These are phyloP conservation scores for Emys orbicularis DNA, from an alignment of 2,797 vertebrate species.

Conservation along the genomic window DNA sequence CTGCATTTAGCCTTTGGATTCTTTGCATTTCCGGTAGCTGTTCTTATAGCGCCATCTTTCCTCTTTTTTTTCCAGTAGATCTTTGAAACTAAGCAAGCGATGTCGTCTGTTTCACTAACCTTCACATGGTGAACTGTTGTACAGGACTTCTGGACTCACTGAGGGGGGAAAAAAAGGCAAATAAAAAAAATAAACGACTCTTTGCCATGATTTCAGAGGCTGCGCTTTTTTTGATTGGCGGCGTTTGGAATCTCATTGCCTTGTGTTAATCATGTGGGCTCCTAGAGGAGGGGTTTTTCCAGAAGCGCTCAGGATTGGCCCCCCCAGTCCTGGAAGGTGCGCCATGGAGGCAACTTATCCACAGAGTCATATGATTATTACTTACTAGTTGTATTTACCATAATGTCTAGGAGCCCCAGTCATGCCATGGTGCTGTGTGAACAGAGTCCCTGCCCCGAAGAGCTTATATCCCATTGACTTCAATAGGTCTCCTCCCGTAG, in stretches of 20 bases:
- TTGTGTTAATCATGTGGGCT: rapidly evolving
- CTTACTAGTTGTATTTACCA: background rate
- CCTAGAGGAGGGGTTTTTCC: background rate
- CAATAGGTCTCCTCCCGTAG: background rate
- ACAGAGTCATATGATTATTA: background rate
- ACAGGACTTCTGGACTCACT: conserved; percentile 32
- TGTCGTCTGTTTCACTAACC: background rate
- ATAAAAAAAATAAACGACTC: conserved; percentile 51
- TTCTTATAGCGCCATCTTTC: background rate
- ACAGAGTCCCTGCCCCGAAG: background rate
- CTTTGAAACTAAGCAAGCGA: background rate
- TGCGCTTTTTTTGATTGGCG: background rate
- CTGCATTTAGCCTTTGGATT: background rate
- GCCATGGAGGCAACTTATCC: background rate
- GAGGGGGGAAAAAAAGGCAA: background rate
- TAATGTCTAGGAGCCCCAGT: background rate
- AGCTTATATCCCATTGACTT: background rate
- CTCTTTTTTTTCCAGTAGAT: background rate
- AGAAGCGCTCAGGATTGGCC: background rate
- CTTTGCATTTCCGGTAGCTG: background rate
- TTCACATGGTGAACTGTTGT: conserved; percentile 50
- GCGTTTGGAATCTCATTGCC: rapidly evolving
- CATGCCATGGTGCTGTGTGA: rapidly evolving
- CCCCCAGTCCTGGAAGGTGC: background rate
- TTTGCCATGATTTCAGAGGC: conserved; percentile 9